These are phyloP conservation scores for Drosophila repletoides DNA, from an alignment of 1,140 invertebrate genomes.

Conservation along the genomic window DNA sequence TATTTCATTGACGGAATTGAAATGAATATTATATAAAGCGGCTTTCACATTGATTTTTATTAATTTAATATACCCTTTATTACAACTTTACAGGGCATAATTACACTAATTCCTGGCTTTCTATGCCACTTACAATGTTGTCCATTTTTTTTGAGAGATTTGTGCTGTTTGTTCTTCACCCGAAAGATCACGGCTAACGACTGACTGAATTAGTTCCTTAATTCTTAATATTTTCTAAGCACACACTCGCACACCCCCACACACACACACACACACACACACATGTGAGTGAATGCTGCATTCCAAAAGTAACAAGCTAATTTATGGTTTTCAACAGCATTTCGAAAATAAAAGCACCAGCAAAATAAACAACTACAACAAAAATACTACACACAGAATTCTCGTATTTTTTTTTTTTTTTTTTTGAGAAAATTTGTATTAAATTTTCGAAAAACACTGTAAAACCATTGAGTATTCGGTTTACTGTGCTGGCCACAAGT, in stretches of 20 bases:
- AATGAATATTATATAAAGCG: too few relatives aligned
- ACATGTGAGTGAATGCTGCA: slow-evolving; percentile 39
- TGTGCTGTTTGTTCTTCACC: slow-evolving; percentile 60
- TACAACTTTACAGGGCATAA: too few relatives aligned
- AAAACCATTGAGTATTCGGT: slow-evolving; percentile 62
- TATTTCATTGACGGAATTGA: too few relatives aligned
- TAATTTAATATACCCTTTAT: too few relatives aligned
- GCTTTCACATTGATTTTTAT: too few relatives aligned
- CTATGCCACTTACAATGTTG: slow-evolving; percentile 60
- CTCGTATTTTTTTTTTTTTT: background rate
- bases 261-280: slow-evolving; percentile 6
- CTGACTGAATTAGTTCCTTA: slow-evolving; percentile 61
- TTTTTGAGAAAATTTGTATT: slow-evolving; percentile 53
- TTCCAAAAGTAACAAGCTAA: slow-evolving; percentile 81
- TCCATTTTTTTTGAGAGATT: slow-evolving; percentile 60
- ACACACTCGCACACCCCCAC: slow-evolving; percentile 10
- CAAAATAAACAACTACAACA: slow-evolving; percentile 53
- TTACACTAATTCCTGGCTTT: too few relatives aligned
- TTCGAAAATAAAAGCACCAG: slow-evolving; percentile 71
- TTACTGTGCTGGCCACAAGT: slow-evolving; percentile 59
- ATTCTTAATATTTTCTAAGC: slow-evolving; percentile 37
- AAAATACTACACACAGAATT: background rate
- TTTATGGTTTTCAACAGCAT: slow-evolving; percentile 77
- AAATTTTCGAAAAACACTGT: slow-evolving; percentile 75
- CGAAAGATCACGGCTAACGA: slow-evolving; percentile 67